phyloP scores from a whole-genome alignment of 2,113 vertebrate genomes.

The Nycticorax nycticorax region DNA sequence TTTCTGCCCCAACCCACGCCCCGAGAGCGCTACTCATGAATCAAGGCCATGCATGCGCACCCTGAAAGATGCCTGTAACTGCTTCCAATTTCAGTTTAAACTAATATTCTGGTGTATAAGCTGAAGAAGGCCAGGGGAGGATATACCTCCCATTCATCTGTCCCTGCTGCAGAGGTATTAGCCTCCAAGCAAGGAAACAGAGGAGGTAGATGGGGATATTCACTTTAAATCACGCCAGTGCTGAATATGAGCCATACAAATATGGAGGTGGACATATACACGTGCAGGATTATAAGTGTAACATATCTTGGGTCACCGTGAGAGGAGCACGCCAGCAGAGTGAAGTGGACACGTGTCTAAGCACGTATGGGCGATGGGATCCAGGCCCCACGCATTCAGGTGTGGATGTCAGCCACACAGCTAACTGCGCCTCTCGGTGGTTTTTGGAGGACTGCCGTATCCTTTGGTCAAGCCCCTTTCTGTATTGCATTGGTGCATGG shows the following conservation, averaged over 20 bases:
- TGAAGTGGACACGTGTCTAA: background rate
- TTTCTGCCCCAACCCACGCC: background rate
- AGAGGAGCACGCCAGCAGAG: background rate
- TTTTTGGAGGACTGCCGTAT: background rate
- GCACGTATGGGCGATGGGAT: background rate
- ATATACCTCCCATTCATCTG: background rate
- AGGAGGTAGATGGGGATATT: background rate
- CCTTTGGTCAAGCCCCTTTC: background rate
- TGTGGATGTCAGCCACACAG: background rate
- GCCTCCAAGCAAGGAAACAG: background rate
- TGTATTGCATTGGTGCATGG: fast-evolving
- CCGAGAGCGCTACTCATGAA: background rate
- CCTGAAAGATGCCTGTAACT: background rate
- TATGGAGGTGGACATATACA: background rate
- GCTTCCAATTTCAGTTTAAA: background rate
- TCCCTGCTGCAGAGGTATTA: background rate
- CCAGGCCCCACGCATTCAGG: background rate
- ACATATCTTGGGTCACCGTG: background rate
- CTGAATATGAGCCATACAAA: background rate
- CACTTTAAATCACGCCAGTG: background rate
- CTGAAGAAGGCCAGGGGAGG: background rate
- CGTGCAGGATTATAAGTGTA: background rate
- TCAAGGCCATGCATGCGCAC: background rate
- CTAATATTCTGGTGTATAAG: background rate
- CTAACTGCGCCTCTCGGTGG: fast-evolving